A percentile compares a stretch with the other conserved stretches of the same genome.
phyloP scores from a whole-genome alignment of 2,888 invertebrate genomes.

The Pristionchus japonicus region DNA sequence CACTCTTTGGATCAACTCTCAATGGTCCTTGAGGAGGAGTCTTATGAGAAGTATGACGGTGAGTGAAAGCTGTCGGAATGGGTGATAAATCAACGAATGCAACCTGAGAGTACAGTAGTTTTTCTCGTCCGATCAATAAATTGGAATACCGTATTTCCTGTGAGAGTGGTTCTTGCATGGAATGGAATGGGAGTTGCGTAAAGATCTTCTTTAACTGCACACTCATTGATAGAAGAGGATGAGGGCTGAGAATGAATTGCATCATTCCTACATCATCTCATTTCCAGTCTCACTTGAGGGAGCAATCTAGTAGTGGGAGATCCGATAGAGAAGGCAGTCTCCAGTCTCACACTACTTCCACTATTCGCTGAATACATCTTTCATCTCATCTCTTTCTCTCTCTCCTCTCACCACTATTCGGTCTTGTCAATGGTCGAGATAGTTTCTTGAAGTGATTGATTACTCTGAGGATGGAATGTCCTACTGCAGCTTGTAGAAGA shows the following conservation, averaged over 20 bases:
- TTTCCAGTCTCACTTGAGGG: background rate
- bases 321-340: conserved; percentile 34
- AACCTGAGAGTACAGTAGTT: background rate
- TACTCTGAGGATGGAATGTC: background rate
- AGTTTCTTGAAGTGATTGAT: conserved; percentile 35
- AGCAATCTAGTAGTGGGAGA: conserved; percentile 36
- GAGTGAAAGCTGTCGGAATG: background rate
- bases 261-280: background rate
- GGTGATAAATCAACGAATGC: background rate
- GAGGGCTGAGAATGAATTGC: background rate
- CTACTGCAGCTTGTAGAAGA: background rate
- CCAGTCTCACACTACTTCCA: background rate
- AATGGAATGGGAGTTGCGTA: background rate
- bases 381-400: background rate
- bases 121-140: background rate
- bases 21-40: conserved; percentile 41
- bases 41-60: conserved; percentile 5
- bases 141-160: background rate
- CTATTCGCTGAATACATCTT: background rate
- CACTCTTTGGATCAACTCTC: conserved; percentile 32
- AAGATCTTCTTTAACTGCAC: background rate
- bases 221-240: background rate
- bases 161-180: conserved; percentile 7
- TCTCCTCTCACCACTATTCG: conserved; percentile 3
- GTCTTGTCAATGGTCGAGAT: background rate